These are phyloP conservation scores for Esox niger DNA, from an alignment of 2,113 vertebrate species.

Conservation along the genomic window DNA sequence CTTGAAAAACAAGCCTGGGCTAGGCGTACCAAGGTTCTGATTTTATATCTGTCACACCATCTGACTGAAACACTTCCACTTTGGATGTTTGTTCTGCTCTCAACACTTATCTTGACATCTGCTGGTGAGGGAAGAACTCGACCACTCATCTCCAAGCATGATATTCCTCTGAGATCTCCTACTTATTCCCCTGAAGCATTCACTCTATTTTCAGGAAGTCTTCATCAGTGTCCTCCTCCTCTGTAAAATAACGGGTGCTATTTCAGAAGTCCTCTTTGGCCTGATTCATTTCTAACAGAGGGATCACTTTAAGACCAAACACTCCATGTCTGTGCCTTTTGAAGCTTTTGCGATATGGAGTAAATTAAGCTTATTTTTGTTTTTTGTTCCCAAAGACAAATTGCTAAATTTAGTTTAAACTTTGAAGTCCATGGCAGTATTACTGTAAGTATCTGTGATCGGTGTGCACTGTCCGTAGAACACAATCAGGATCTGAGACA, in stretches of 20 bases:
- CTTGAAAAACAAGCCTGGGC: slow-evolving; percentile 41
- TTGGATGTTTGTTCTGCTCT: slow-evolving; percentile 21
- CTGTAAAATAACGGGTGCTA: slow-evolving; percentile 68
- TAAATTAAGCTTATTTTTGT: slow-evolving; percentile 33
- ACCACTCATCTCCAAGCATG: slow-evolving; percentile 20
- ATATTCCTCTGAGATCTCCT: slow-evolving; percentile 47
- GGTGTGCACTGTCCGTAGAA: slow-evolving; percentile 35
- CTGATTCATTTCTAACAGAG: slow-evolving; percentile 41
- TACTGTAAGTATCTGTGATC: slow-evolving; percentile 9
- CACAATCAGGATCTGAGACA: slow-evolving; percentile 50
- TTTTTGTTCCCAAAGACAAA: slow-evolving; percentile 37
- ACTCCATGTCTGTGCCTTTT: slow-evolving; percentile 77
- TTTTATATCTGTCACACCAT: no score
- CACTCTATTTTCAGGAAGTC: slow-evolving; percentile 16
- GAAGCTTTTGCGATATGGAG: slow-evolving; percentile 60
- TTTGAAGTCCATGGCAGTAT: slow-evolving; percentile 19
- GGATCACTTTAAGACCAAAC: slow-evolving; percentile 60
- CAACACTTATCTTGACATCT: slow-evolving; percentile 9
- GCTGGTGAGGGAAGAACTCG: slow-evolving; percentile 15
- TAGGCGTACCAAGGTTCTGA: slow-evolving; percentile 40
- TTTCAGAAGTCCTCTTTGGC: slow-evolving; percentile 43
- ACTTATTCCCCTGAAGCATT: slow-evolving; percentile 34
- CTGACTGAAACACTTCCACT: slow-evolving; percentile 9
- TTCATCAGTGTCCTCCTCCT: slow-evolving; percentile 43
- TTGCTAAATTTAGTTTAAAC: slow-evolving; percentile 5